Evolutionary conservation across 1,140 invertebrate genomes (phyloP).

Genomic region (Cherax destructor): DNA sequence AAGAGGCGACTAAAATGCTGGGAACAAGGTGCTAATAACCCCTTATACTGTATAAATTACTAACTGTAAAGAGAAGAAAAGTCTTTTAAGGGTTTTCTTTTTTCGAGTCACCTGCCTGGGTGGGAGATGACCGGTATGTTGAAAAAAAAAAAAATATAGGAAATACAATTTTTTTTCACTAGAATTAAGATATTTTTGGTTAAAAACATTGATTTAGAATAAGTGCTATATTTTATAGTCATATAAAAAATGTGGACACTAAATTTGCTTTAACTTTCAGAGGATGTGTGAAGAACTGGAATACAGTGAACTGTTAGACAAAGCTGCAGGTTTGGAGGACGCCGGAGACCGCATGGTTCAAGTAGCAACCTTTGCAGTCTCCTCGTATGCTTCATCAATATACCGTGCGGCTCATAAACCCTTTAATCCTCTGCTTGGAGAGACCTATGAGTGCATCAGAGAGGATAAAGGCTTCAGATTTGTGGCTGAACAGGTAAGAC

Average conservation of each 20-base stretch:
- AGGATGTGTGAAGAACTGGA: constrained; percentile 90
- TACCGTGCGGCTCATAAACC: constrained; percentile 89
- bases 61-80: too few relatives aligned
- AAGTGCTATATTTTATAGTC: too few relatives aligned
- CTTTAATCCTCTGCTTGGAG: constrained; percentile 90
- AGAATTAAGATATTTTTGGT: too few relatives aligned
- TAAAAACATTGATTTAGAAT: too few relatives aligned
- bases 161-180: too few relatives aligned
- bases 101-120: too few relatives aligned
- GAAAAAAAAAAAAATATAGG: too few relatives aligned
- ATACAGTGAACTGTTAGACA: constrained; percentile 87
- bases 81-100: too few relatives aligned
- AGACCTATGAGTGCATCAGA: constrained; percentile 88
- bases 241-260: background rate
- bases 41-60: too few relatives aligned
- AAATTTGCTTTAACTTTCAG: constrained; percentile 74
- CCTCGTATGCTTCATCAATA: constrained; percentile 86
- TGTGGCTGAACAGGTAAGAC: constrained; percentile 82
- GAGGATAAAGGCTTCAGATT: constrained; percentile 88
- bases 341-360: constrained; percentile 85
- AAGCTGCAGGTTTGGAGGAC: constrained; percentile 81
- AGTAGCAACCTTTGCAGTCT: constrained; percentile 89
- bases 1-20: too few relatives aligned
- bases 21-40: too few relatives aligned
- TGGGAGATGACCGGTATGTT: too few relatives aligned